These are phyloP conservation scores for Todiramphus chloris DNA, from an alignment of 2,113 vertebrate genomes.

Conservation along the genomic window DNA sequence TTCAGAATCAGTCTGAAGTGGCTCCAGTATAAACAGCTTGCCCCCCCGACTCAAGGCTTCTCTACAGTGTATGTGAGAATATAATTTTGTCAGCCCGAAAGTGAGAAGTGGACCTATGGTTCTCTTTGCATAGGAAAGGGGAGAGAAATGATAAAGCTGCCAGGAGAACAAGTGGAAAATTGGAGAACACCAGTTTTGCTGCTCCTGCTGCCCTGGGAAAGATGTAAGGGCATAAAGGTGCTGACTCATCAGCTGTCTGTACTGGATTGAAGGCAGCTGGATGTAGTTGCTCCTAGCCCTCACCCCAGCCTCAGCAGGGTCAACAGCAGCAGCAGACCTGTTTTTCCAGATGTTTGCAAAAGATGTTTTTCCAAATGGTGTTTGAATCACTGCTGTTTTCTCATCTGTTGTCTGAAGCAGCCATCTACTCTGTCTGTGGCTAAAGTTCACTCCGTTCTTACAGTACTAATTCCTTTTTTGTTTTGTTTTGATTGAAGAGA, in stretches of 20 bases:
- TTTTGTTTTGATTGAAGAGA: not conserved
- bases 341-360: not conserved
- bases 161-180: not conserved
- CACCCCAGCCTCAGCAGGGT: not conserved
- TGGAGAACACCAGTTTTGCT: not conserved
- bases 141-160: not conserved
- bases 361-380: not conserved
- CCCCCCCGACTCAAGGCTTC: not conserved
- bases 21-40: not conserved
- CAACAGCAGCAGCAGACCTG: not conserved
- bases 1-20: not conserved
- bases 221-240: not conserved
- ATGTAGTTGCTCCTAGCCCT: not conserved
- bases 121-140: not conserved
- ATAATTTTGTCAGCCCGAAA: not conserved
- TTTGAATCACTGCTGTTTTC: not conserved
- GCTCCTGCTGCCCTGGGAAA: not conserved
- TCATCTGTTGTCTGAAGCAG: not conserved
- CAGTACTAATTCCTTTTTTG: not conserved
- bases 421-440: not conserved
- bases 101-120: not conserved
- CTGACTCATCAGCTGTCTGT: not conserved
- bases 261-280: fast-evolving
- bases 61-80: not conserved
- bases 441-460: not conserved